Evolutionary conservation across 2,113 vertebrate species (phyloP), one percentile per base, ranked within the genome.

Genomic region (Catharus minimus): DNA sequence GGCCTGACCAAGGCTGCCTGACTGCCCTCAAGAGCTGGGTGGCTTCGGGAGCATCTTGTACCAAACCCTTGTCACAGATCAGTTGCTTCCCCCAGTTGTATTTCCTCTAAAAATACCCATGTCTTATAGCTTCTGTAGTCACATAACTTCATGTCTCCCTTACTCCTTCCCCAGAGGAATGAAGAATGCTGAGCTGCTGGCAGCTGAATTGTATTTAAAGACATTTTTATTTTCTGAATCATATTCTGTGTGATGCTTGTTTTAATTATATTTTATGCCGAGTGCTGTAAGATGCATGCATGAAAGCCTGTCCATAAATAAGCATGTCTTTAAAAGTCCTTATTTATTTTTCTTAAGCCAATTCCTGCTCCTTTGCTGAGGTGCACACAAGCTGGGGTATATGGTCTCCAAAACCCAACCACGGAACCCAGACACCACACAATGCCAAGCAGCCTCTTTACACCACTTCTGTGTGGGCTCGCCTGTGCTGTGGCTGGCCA

Each of bases 211-310:
- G 90, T 74, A 85, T 88, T 85, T 86, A n/a, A 89, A 93, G 72
- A 64, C 71, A 82, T 86, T 95, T 94, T 95, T 95, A 86, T 93
- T 96, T 94, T 95, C 89, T 93, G 96, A 95, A 91, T 95, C 94
- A 89, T 79, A 86, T 94, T 93, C 93, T 73, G 49, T 1, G 2
- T 79, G 79, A 86, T 92, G 44, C 92, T 95, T 96, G 86, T 62
- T 96, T 94, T 90, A 94, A 91, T 95, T 95, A 93, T 62, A 77
- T 81, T 89, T 95, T 74, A 60, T 84, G 69, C 33, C 3, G 58
- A 68, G 62, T 69, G 67, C 27, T 75, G 84, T 88, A 66, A 53
- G 76, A 90, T 72, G 46, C 81, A 89, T 76, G 81, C 92, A 89
- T 91, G 89, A 94, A 93, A 93, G 81, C 39, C 58, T 26, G 57